These are phyloP conservation scores for Sebastes fasciatus DNA, from an alignment of 2,113 vertebrate genomes.

Conservation along the genomic window DNA sequence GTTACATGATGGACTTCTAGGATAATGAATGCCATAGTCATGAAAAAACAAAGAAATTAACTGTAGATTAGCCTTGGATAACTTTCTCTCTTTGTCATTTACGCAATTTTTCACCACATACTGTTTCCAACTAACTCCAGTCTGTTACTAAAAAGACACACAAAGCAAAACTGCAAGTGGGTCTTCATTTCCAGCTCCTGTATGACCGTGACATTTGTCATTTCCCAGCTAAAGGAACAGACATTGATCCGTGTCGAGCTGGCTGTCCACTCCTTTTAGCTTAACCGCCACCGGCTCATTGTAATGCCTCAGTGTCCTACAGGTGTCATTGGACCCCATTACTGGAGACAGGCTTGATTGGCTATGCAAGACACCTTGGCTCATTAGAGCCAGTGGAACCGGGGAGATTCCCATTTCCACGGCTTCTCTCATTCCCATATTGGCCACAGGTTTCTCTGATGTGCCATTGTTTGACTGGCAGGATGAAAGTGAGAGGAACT, in stretches of 20 bases:
- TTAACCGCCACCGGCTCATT: conserved; percentile 27
- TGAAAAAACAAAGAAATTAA: neutral
- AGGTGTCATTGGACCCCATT: conserved; percentile 67
- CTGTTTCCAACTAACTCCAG: neutral
- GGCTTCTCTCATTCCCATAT: conserved; percentile 38
- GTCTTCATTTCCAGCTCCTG: conserved; percentile 34
- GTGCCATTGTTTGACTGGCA: conserved; percentile 24
- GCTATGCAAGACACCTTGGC: conserved; percentile 44
- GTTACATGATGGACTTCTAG: neutral
- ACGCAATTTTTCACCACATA: neutral
- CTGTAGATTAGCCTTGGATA: neutral
- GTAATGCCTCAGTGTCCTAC: conserved; percentile 46
- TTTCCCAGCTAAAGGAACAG: conserved; percentile 30
- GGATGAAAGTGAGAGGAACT: conserved; percentile 19
- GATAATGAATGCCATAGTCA: neutral
- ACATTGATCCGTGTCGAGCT: conserved; percentile 49
- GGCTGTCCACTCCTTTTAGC: conserved; percentile 46
- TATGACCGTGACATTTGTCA: conserved; percentile 31
- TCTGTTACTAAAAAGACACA: neutral
- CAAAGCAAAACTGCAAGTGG: neutral
- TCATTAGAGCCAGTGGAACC: conserved; percentile 57
- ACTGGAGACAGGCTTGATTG: conserved; percentile 47
- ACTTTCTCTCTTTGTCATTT: neutral
- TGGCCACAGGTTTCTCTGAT: conserved; percentile 28
- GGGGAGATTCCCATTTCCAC: conserved; percentile 53